Evolutionary conservation across 2,888 invertebrate species (phyloP), one percentile per base, ranked within the genome.

Genomic region (Andrena camellia): DNA sequence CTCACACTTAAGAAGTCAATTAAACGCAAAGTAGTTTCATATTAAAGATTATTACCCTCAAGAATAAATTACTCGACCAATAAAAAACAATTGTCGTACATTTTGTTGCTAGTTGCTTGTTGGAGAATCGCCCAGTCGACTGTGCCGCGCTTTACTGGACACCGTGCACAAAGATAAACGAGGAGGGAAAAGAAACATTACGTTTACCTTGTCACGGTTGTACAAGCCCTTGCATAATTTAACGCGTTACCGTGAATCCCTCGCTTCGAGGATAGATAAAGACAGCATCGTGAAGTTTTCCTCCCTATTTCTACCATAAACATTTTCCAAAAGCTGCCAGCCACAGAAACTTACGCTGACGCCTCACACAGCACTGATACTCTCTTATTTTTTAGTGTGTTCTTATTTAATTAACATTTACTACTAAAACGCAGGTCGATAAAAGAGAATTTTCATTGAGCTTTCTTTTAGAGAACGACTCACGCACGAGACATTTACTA

Each of bases 301-400:
- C 26, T 57, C 23, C 57, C 17, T 13, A 42, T 31, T 8, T 71
- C 20, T 33, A 17, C 8, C n/a, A 31, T 26, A 23, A 33, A n/a
- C 33, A 23, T n/a, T 26, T 35, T 2, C 17, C 2, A 8, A 35
- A 6, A 17, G n/a, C 57, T 50, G 57, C 42, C 33, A 35, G 35
- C 3, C n/a, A 17, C 26, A 20, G 35, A 29, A 42, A 35, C 26
- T 69, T 6, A 8, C 29, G 23, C 20, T 68, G 29, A 20, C 74
- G n/a, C 29, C 62, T 48, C 64, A 59, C 79, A 78, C 60, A 78
- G 66, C 78, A 80, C 69, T 60, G 78, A 60, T 66, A 80, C 29
- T 20, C 2, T 31, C 20, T 26, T 8, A 42, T 2, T 57, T 4
- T 13, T 13, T 23, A 26, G 10, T 23, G 4, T 10, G 13, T 57